Evolutionary conservation across 2,113 vertebrate species (phyloP), one percentile per base, ranked within the genome.

Genomic region (Sinocyclocheilus rhinocerous): DNA sequence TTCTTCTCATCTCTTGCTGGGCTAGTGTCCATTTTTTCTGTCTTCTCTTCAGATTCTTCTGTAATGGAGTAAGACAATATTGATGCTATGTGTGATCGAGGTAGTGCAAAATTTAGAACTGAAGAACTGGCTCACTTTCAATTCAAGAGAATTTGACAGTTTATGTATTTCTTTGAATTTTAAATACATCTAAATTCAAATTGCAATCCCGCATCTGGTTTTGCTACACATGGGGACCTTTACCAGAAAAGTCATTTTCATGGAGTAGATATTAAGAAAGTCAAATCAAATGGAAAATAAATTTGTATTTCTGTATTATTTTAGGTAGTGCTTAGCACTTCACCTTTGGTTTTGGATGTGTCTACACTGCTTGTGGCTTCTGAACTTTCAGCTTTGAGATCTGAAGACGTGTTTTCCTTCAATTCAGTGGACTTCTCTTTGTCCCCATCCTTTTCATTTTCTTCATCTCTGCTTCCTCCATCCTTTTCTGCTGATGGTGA

Each of bases 291-390:
- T 42, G 42, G 11, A 26, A 29, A 33, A 72, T 36, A 39, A 22
- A 72, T 72, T 45, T 10, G 42, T 45, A 45, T 45, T 45, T 45
- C 10, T 10, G 42, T 9, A 42, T 42, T 11, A 70, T 36, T 7
- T 26, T 55, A 50, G 6, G 26, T 69, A 33, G 6, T 36, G 65
- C 65, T 10, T 18, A n/a, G 33, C 7, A 50, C 20, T 89, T 91
- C 81, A 95, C 95, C 94, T 96, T 96, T 98, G 85, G 91, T 85
- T 65, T 97, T 96, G 2, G 95, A 94, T 84, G 96, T 94, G 45
- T 96, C 96, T 72, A 92, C 78, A 86, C 94, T 95, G 72, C 91
- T 95, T 81, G 95, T 96, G 39, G 88, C 93, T 76, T 97, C 96
- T 0, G 89, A 89, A 55, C 83, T 76, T 63, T 95, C 94, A 50